A percentile compares a stretch with the other conserved stretches of the same genome.
phyloP scores from a whole-genome alignment of 2,113 vertebrate species.

The Onychostoma macrolepis region DNA sequence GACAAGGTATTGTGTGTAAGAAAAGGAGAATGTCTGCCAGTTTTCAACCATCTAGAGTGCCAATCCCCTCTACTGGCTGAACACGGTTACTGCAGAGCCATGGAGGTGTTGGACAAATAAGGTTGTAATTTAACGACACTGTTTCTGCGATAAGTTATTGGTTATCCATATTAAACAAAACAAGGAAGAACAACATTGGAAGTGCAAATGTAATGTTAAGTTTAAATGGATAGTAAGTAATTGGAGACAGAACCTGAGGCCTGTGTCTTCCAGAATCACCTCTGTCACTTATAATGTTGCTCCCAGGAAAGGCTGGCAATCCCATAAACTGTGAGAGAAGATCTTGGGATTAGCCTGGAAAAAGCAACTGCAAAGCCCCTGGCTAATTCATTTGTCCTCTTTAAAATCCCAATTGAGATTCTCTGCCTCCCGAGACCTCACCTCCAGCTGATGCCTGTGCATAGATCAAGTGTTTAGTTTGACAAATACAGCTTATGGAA shows the following conservation, averaged over 20 bases:
- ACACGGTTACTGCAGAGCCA: slow-evolving; percentile 54
- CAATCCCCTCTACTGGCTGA: slow-evolving; percentile 75
- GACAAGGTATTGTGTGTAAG: slow-evolving; percentile 21
- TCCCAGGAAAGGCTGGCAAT: slow-evolving; percentile 59
- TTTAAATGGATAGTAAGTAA: neutral
- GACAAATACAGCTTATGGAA: slow-evolving; percentile 80
- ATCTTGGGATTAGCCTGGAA: slow-evolving; percentile 71
- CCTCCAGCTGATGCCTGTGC: slow-evolving; percentile 75
- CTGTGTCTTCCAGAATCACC: slow-evolving; percentile 59
- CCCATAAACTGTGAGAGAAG: slow-evolving; percentile 66
- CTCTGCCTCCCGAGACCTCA: slow-evolving; percentile 72
- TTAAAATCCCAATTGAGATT: slow-evolving; percentile 79
- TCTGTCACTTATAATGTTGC: slow-evolving; percentile 65
- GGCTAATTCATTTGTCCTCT: slow-evolving; percentile 77
- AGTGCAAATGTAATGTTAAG: neutral
- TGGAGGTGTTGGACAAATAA: neutral
- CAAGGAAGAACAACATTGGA: neutral
- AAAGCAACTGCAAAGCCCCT: slow-evolving; percentile 73
- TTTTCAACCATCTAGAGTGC: slow-evolving; percentile 58
- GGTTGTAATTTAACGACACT: neutral
- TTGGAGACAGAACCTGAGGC: neutral
- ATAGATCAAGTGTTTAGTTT: slow-evolving; percentile 84
- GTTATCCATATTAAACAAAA: neutral
- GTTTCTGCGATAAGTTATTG: neutral
- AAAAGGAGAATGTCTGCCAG: slow-evolving; percentile 2